Base-by-base conservation (phyloP, 2,888 invertebrate species). In the Conus canariensis region DNA sequence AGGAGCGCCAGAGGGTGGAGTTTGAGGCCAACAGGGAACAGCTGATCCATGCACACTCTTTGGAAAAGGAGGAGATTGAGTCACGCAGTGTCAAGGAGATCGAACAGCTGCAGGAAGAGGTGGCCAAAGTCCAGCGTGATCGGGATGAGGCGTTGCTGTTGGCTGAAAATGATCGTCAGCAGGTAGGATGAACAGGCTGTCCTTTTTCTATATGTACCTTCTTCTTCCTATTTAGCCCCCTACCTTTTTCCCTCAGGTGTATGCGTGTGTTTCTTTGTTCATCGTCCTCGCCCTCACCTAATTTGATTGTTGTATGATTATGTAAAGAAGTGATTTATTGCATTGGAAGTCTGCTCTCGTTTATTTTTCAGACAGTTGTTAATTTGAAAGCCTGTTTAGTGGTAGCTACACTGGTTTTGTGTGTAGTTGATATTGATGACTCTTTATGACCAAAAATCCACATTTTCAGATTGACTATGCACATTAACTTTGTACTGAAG, bases 151-250 rank as follows among this genome's bases (percentile, higher is more conserved):
- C 98, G 0, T 97, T 99, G 96, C 97, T 99, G 80, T 97, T 98
- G 88, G 98, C 99, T 0, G 99, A 99, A 97, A 99, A 98, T 95
- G 99, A 99, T 94, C 99, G 99, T 94, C 99, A 99, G 94, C 99
- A 99, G 97, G 98, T 98, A 45, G 96, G 98, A 25, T n/a, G 45
- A 45, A 45, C 45, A 45, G 45, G 45, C 45, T 45, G 59, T 59
- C 25, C 19, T 70, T 5, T 83, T 56, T 56, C 8, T 82, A 1
- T 30, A 4, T 82, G 9, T 45, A 4, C 45, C 19, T 82, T 77
- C 30, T 77, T 77, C n/a, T 77, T 77, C 22, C 77, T 25, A 14
- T 64, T 10, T 64, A 64, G 45, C 45, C 45, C 45, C 45, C 45
- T 45, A 45, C 45, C 64, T 14, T 14, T 16, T 98, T 64, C 64